Evolutionary conservation across 2,888 invertebrate species (phyloP).

Genomic region (Geotrupes spiniger): DNA sequence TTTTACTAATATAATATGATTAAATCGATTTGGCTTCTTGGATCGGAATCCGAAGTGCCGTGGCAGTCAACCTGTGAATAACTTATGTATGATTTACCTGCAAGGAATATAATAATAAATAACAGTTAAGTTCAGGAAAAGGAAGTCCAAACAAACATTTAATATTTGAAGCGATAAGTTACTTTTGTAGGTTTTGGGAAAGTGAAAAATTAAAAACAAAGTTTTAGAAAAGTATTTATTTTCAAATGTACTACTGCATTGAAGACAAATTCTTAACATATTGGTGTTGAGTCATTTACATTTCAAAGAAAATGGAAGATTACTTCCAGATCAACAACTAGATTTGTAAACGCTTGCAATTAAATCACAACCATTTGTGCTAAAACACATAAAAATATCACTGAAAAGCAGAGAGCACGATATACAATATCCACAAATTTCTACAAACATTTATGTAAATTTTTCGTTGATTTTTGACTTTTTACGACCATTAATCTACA

Average conservation of each 20-base stretch:
- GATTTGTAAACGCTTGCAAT: constrained; percentile 3
- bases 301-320: not conserved
- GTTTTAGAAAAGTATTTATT: constrained; percentile 6
- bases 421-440: not conserved
- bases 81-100: too few relatives aligned
- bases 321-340: not conserved
- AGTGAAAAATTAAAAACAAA: not conserved
- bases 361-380: constrained; percentile 4
- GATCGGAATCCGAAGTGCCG: too few relatives aligned
- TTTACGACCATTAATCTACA: too few relatives aligned
- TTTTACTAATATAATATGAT: too few relatives aligned
- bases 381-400: not conserved
- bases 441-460: not conserved
- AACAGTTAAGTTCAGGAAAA: too few relatives aligned
- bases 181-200: too few relatives aligned
- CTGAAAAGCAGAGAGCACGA: constrained; percentile 1
- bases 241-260: not conserved
- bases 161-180: too few relatives aligned
- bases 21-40: too few relatives aligned
- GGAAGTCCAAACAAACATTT: too few relatives aligned
- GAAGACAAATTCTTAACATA: not conserved
- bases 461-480: too few relatives aligned
- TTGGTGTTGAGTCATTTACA: constrained; percentile 5
- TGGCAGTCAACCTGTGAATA: too few relatives aligned
- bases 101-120: too few relatives aligned